Evolutionary conservation across 2,888 invertebrate species (phyloP), one percentile per base, ranked within the genome.

Genomic region (Gymnoscelis rufifasciata): DNA sequence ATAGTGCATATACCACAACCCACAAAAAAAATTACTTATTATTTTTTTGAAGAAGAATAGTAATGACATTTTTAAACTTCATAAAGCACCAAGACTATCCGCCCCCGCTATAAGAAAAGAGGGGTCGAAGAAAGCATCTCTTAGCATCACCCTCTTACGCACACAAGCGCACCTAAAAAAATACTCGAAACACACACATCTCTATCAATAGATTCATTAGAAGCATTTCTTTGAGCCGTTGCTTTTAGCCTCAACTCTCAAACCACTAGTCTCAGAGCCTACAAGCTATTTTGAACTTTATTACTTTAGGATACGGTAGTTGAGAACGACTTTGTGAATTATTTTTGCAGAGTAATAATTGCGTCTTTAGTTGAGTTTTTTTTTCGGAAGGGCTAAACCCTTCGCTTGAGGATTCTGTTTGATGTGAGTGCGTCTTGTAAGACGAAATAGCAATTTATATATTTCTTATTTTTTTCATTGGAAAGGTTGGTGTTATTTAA

Each of bases 81-180:
- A n/a, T n/a, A n/a, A 39, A 75, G 44, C 59, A 74, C 66, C 81
- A 81, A 82, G 40, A 29, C 43, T 8, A 7, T 27, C 47, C 48
- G 41, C 28, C 45, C 66, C 60, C 52, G 26, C 63, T 83, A 78
- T 84, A 87, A 87, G 87, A 86, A 84, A 76, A 65, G 66, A 78
- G 81, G 84, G 83, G 71, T 72, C 72, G 78, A 87, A 87, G 86
- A 87, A 87, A 87, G 78, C 86, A 77, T 83, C 87, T 87, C 84
- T 84, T 83, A 71, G 75, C 80, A 45, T 62, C 57, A 79, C 83
- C 83, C 84, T 80, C 71, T 77, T 74, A 69, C 75, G 63, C 50
- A 54, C 62, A 54, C 44, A 58, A 40, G 31, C 44, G 68, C 75
- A 78, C 71, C 71, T 76, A 81, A 84, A 78, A 79, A 87, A 83